A percentile compares a stretch with the other conserved stretches of the same genome.
Conservation (phyloP, 1,140 invertebrate species). For the Drosophila sulfurigaster region DNA sequence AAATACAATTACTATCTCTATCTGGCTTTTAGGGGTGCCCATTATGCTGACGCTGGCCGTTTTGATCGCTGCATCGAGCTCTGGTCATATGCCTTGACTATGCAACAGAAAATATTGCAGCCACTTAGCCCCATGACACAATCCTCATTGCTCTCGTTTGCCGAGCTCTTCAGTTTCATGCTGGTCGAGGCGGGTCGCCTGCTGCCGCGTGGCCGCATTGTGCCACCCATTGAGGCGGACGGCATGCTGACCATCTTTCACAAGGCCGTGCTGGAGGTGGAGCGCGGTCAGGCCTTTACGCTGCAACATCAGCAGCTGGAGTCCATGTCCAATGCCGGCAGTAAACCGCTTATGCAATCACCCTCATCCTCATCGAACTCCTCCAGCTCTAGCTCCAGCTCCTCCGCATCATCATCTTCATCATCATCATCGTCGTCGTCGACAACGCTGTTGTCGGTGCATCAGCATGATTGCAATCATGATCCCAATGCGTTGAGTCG, state of each 20-base stretch:
- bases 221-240: conserved; percentile 91
- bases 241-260: conserved; percentile 93
- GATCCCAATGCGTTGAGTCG: conserved; percentile 92
- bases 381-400: conserved; percentile 17
- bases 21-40: conserved; percentile 89
- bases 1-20: neutral
- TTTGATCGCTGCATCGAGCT: conserved; percentile 96
- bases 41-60: conserved; percentile 97
- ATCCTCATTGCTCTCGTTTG: conserved; percentile 96
- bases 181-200: conserved; percentile 91
- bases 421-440: conserved; percentile 56
- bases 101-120: conserved; percentile 96
- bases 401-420: conserved; percentile 40
- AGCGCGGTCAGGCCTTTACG: conserved; percentile 85
- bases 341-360: conserved; percentile 34
- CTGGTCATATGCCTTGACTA: conserved; percentile 98
- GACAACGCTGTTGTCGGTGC: conserved; percentile 63
- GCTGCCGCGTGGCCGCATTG: conserved; percentile 89
- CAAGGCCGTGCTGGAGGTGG: conserved; percentile 91
- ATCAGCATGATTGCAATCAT: conserved; percentile 87
- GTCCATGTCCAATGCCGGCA: conserved; percentile 45
- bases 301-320: conserved; percentile 68
- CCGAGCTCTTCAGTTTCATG: conserved; percentile 98
- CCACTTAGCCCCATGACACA: conserved; percentile 98
- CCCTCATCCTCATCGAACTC: conserved; percentile 27